Percentiles rank a stretch among this genome's conserved stretches.
phyloP scores from a whole-genome alignment of 1,140 invertebrate genomes.

The Homalodisca vitripennis region DNA sequence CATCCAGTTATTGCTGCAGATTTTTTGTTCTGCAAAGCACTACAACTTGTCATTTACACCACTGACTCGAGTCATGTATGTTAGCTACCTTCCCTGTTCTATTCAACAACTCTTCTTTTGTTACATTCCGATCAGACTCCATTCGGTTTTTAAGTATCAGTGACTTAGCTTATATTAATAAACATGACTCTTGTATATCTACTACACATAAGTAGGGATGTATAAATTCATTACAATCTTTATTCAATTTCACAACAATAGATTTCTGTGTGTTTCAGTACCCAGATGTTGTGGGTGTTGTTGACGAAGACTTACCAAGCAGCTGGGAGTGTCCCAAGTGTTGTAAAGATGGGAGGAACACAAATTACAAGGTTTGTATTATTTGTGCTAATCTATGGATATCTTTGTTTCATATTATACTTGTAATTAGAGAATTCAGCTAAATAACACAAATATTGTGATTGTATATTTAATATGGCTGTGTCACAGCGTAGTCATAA shows the following conservation, averaged over 20 bases:
- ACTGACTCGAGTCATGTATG: too few relatives aligned
- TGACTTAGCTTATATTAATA: not conserved
- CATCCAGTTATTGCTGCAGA: too few relatives aligned
- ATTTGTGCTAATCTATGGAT: too few relatives aligned
- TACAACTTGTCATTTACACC: too few relatives aligned
- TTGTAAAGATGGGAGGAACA: conserved; percentile 77
- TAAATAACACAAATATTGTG: too few relatives aligned
- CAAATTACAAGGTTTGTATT: conserved; percentile 60
- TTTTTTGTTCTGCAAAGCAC: too few relatives aligned
- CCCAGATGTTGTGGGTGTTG: conserved; percentile 49
- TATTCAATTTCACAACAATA: not conserved
- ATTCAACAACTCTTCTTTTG: not conserved
- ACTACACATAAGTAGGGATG: not conserved
- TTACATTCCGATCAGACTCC: not conserved
- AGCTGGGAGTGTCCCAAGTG: conserved; percentile 97
- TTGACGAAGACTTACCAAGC: conserved; percentile 94
- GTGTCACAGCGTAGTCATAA: too few relatives aligned
- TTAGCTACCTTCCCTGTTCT: not conserved
- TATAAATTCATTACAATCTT: not conserved
- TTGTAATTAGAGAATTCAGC: too few relatives aligned
- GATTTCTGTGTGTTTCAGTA: not conserved
- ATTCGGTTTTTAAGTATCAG: not conserved
- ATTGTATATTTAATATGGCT: too few relatives aligned
- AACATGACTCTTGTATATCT: not conserved
- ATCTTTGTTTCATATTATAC: too few relatives aligned